Evolutionary conservation across 2,797 vertebrate genomes (phyloP).

Genomic region (Pteronotus mesoamericanus): DNA sequence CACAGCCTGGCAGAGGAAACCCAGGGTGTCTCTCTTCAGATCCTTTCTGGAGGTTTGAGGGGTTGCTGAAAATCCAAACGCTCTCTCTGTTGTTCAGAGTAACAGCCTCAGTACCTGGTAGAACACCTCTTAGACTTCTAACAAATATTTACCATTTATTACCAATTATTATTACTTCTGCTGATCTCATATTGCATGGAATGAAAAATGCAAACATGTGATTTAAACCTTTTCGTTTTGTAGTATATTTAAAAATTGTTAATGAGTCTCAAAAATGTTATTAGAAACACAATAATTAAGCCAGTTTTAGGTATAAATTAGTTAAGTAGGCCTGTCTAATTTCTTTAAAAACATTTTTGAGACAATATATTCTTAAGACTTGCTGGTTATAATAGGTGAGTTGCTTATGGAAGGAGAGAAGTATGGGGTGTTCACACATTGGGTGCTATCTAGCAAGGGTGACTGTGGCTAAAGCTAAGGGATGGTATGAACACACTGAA

Average conservation of each 20-base stretch:
- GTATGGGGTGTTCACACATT: not conserved
- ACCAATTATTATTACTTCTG: not conserved
- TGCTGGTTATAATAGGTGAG: not conserved
- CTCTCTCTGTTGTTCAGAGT: not conserved
- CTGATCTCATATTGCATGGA: not conserved
- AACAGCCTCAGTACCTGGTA: not conserved
- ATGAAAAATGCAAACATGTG: not conserved
- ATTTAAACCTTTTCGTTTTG: not conserved
- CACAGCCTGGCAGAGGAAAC: not conserved
- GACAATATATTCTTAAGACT: not conserved
- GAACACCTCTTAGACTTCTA: not conserved
- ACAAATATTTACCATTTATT: not conserved
- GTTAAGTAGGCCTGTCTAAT: not conserved
- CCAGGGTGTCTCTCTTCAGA: not conserved
- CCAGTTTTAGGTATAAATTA: not conserved
- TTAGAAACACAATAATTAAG: not conserved
- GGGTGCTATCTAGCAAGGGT: not conserved
- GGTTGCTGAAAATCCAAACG: not conserved
- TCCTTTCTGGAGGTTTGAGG: not conserved
- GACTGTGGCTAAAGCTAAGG: not conserved
- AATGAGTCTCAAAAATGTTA: not conserved
- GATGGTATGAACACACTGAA: not conserved
- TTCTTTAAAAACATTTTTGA: not conserved
- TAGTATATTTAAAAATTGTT: not conserved
- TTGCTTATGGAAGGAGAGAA: not conserved